These are phyloP conservation scores for Chloroceryle amazona DNA, from an alignment of 2,797 vertebrate species.

Conservation along the genomic window DNA sequence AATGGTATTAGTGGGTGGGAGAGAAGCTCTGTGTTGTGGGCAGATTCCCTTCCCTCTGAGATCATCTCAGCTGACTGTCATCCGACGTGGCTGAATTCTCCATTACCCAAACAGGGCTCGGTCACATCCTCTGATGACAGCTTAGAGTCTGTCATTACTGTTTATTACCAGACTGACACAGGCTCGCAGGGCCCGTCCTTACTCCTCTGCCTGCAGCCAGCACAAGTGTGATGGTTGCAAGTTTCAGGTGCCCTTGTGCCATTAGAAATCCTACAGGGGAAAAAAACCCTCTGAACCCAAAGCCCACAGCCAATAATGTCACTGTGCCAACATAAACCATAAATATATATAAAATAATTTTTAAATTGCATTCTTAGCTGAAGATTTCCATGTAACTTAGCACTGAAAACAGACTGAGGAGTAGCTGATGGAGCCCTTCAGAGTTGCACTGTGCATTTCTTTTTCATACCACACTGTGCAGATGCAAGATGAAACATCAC, in stretches of 20 bases:
- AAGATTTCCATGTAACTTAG: neutral
- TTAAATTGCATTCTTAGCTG: neutral
- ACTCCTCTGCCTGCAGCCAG: neutral
- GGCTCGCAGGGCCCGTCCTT: neutral
- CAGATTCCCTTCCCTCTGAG: neutral
- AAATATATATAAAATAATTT: too few relatives aligned
- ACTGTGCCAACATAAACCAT: neutral
- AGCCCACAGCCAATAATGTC: neutral
- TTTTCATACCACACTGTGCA: neutral
- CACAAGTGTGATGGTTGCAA: neutral
- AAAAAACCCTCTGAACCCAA: neutral
- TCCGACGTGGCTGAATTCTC: neutral
- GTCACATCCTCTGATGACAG: slow-evolving; percentile 36
- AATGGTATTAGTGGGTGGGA: neutral
- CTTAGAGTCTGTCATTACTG: slow-evolving; percentile 27
- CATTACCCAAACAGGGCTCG: neutral
- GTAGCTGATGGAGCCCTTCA: neutral
- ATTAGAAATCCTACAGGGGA: neutral
- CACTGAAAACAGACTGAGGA: neutral
- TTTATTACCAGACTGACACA: neutral
- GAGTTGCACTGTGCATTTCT: neutral
- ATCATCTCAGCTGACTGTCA: neutral
- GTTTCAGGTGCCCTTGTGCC: neutral
- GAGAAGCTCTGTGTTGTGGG: neutral
- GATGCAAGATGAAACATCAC: neutral